phyloP scores from a whole-genome alignment of 2,797 vertebrate genomes.

The Phataginus tricuspis region DNA sequence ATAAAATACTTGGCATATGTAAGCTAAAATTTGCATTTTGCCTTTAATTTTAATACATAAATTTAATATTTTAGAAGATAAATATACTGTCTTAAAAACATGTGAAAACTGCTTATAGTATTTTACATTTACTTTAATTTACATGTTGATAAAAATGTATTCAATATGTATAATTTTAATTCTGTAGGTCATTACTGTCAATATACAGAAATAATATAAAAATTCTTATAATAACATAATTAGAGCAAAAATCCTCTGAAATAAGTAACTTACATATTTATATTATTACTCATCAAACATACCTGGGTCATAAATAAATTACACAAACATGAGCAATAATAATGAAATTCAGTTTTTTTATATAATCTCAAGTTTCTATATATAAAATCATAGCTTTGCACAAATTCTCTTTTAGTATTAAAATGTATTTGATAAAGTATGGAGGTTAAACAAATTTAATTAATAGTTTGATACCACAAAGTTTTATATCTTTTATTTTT shows the following conservation, averaged over 20 bases:
- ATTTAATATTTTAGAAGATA: constrained; percentile 2
- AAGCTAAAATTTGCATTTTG: neutral
- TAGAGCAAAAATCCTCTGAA: neutral
- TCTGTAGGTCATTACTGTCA: neutral
- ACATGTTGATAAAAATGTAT: neutral
- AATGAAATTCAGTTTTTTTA: neutral
- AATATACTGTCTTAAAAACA: neutral
- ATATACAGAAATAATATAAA: neutral
- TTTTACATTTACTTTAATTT: neutral
- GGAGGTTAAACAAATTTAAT: neutral
- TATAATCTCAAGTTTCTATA: neutral
- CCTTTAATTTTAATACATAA: neutral
- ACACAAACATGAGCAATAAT: neutral
- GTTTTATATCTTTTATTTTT: neutral
- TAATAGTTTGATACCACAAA: neutral
- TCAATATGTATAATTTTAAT: neutral
- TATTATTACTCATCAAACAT: neutral
- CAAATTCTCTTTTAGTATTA: neutral
- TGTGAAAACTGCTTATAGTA: neutral
- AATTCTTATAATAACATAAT: neutral
- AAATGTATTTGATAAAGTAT: neutral
- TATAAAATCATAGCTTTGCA: neutral
- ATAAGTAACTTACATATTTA: neutral
- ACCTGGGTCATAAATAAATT: neutral
- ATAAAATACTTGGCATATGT: neutral